Base-by-base conservation (phyloP, 2,888 invertebrate species). In the Drosophila glabriapex region DNA sequence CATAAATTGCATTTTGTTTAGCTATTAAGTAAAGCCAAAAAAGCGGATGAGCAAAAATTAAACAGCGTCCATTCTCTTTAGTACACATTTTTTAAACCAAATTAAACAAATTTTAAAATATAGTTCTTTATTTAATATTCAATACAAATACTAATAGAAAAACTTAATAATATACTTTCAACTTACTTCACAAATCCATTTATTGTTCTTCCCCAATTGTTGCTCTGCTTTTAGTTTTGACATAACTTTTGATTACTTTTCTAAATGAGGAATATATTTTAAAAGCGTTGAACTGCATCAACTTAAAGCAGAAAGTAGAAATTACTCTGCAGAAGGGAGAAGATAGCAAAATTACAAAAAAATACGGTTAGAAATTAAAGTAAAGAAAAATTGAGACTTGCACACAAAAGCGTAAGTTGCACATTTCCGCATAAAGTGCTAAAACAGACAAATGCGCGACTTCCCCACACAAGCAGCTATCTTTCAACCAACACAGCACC, bases 351-450 rank as follows among this genome's bases (percentile, higher is more conserved):
- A 52, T 33, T 14, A 37, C 7, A 61, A 54, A 49, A 61, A 59
- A 62, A 2, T 16, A 70, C 60, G 54, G 54, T 22, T 53, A 37
- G 56, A 69, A 69, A 74, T 62, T 54, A 54, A 75, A 66, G 53
- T 49, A 35, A 63, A 71, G 49, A 25, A 60, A 67, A 31, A 37
- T 33, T 16, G 14, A 54, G 61, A 64, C 43, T 79, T 68, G 59
- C 69, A 72, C 64, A 53, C 49, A 59, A 72, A 77, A 75, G 76
- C 76, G 63, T 70, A 80, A 77, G 76, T 74, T 81, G 79, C 77
- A 83, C 71, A 77, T 80, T 83, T 86, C 76, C 71, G 70, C 65
- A 84, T 50, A 71, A 64, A 78, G 72, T 80, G 73, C 71, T 53
- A 66, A 73, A 63, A 43, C 54, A 68, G 68, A 76, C 50, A 58